phyloP scores from a whole-genome alignment of 2,888 invertebrate genomes.

The Stenotaenia linearis region DNA sequence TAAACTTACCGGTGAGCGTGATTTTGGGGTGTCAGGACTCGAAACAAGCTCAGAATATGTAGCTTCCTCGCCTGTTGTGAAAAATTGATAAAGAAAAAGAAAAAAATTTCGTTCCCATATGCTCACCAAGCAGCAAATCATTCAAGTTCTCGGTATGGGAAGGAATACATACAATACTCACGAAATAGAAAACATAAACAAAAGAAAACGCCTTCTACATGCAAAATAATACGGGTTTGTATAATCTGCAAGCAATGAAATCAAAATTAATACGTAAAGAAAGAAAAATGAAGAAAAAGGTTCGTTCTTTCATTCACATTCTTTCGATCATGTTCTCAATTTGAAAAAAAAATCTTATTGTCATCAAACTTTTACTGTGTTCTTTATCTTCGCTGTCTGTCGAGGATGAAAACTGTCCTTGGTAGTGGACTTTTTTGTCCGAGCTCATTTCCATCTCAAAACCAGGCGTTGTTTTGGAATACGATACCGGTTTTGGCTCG shows the following conservation, averaged over 20 bases:
- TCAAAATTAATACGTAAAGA: too few relatives aligned
- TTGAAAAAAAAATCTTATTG: neutral
- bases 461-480: conserved; percentile 42
- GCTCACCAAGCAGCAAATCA: conserved; percentile 21
- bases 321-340: neutral
- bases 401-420: conserved; percentile 53
- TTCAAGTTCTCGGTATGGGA: neutral
- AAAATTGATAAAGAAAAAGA: neutral
- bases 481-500: conserved; percentile 30
- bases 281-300: neutral
- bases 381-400: conserved; percentile 36
- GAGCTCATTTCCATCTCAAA: conserved; percentile 67
- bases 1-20: conserved; percentile 29
- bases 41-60: conserved; percentile 28
- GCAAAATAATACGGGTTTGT: neutral
- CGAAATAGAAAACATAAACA: neutral
- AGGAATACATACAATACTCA: neutral
- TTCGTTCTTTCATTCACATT: neutral
- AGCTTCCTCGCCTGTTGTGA: conserved; percentile 29
- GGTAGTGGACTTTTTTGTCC: conserved; percentile 68
- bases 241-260: neutral
- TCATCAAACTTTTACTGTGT: conserved; percentile 32
- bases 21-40: conserved; percentile 30
- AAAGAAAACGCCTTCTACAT: neutral
- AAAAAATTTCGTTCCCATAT: neutral